Conservation (phyloP, 2,888 invertebrate genomes). For the Dryobota labecula region DNA sequence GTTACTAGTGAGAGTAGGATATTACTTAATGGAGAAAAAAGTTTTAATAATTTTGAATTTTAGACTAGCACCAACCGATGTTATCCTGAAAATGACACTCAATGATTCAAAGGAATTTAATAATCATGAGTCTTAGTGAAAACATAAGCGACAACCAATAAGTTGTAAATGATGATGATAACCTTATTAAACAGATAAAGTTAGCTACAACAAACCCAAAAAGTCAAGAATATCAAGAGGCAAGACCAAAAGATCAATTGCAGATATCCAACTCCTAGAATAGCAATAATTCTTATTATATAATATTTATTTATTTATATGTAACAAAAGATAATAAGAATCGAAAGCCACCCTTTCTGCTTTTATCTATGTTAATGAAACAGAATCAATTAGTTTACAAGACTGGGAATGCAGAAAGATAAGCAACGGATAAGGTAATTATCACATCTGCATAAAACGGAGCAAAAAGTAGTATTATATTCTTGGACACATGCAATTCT, state of each 20-base stretch:
- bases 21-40: not conserved
- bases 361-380: slow-evolving; percentile 45
- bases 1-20: not conserved
- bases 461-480: slow-evolving; percentile 13
- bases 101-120: not conserved
- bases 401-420: slow-evolving; percentile 33
- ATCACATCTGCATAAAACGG: slow-evolving; percentile 37
- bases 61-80: not conserved
- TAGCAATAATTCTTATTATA: not conserved
- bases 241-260: not conserved
- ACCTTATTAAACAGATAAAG: not conserved
- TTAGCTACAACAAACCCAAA: not conserved
- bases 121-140: not conserved
- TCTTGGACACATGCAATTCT: not conserved
- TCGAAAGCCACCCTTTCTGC: slow-evolving; percentile 11
- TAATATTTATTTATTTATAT: too few species aligned
- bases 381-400: slow-evolving; percentile 48
- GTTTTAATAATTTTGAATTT: not conserved
- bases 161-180: not conserved
- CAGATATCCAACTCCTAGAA: not conserved
- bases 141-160: not conserved
- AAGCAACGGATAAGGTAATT: slow-evolving; percentile 42
- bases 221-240: not conserved
- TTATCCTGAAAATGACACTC: not conserved
- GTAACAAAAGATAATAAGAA: slow-evolving; percentile 21